Base-by-base conservation (phyloP, 2,797 vertebrate species). In the Takifugu ocellatus region DNA sequence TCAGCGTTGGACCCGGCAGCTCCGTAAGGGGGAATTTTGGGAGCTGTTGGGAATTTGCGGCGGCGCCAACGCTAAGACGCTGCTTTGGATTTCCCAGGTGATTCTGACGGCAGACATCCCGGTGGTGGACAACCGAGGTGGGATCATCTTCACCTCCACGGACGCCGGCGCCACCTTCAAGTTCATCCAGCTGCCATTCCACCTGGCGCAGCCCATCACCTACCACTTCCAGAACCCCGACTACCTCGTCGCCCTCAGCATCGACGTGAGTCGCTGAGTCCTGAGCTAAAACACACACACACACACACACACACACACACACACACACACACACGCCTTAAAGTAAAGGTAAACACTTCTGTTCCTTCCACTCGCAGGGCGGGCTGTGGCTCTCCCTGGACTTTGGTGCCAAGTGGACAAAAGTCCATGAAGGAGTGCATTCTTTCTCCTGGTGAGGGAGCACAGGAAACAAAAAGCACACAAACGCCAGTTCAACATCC, bases 391-490 rank as follows among this genome's bases (percentile, higher is more conserved):
- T 93, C 33, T 92, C 92, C 3, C 51, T 83, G 72, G 87, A 93
- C 87, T 93, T 92, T 87, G 92, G 91, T 0, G 76, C 71, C 15
- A 77, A 50, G 27, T 93, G 92, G 92, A 87, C 70, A 65, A 87
- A 91, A 72, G 84, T 92, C 59, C 89, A 93, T 5, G 78, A 91
- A 59, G 90, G 85, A 79, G 91, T 91, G 61, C 74, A 91, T 70
- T 88, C 89, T 66, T 93, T 89, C 74, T 87, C 86, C 49, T 93
- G 92, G 92, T 93, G 86, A 92, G 90, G 59, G 66, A 49, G 73
- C 75, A 79, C 51, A 74, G 58, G 52, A 68, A 60, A 60, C 44
- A 17, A 25, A 39, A 59, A 26, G 49, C 58, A 36, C 24, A 54
- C 42, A 3, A 44, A 15, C 26, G 2, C 15, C 17, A 47, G n/a